Conservation (phyloP, 2,888 invertebrate genomes). For the Drosophila helvetica region DNA sequence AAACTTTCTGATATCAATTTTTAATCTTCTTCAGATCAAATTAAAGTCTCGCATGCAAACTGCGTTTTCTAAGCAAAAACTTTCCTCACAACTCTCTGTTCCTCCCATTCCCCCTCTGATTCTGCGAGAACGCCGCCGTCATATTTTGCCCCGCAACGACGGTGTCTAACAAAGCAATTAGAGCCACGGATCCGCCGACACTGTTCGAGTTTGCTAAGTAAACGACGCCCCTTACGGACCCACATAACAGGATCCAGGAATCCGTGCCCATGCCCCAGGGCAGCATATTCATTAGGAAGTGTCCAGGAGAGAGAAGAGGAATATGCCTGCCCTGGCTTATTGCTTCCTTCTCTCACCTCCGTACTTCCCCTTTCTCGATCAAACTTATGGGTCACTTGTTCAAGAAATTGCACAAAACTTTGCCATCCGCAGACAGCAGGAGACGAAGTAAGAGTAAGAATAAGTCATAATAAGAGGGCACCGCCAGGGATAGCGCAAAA, state of each 20-base stretch:
- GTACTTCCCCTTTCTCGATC: constrained; percentile 41
- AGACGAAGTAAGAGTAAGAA: not conserved
- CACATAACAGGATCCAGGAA: not conserved
- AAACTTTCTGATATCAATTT: constrained; percentile 3
- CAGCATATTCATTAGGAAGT: constrained; percentile 72
- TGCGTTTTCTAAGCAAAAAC: constrained; percentile 32
- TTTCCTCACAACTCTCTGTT: constrained; percentile 28
- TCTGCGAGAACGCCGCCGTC: constrained; percentile 45
- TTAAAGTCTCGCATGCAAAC: constrained; percentile 10
- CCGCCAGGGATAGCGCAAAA: constrained; percentile 8
- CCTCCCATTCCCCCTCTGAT: not conserved
- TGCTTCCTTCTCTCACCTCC: not conserved
- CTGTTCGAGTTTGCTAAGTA: constrained; percentile 70
- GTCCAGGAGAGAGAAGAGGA: constrained; percentile 3
- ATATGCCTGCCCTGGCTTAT: constrained; percentile 9
- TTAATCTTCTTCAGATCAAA: constrained; percentile 1
- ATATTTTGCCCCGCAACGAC: constrained; percentile 56
- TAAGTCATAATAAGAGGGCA: not conserved
- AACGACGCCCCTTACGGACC: constrained; percentile 48
- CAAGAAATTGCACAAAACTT: constrained; percentile 63
- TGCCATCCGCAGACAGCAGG: constrained; percentile 38
- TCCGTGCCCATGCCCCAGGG: constrained; percentile 43
- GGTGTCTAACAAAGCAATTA: constrained; percentile 77
- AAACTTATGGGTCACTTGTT: constrained; percentile 71
- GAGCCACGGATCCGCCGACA: constrained; percentile 66